Base-by-base conservation (phyloP, 2,113 vertebrate genomes). In the Gambusia holbrooki region DNA sequence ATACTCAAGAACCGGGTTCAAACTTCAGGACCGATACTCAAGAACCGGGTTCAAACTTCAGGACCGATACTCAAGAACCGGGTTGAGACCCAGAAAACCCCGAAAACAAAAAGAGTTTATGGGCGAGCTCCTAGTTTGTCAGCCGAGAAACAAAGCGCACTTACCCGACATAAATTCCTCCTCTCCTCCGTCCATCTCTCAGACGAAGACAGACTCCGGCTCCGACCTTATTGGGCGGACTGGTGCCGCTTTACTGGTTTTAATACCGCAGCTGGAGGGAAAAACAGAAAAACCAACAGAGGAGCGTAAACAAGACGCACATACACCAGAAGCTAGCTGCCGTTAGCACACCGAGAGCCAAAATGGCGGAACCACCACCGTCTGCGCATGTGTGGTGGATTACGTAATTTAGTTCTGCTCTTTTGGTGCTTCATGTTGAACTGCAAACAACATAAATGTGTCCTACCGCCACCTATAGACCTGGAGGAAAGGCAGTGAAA, bases 131-230 rank as follows among this genome's bases (percentile, higher is more conserved):
- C 63, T 51, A 58, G 27, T 5, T 12, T 3, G 68, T 54, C 4
- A 70, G 28, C 30, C 11, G n/a, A 42, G 48, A 84, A 83, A 89
- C 76, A 88, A 87, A 83, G 73, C 69, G 28, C 14, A 25, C 10
- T 77, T 89, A 94, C 94, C 93, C 40, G 94, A 70, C 87, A 88
- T 71, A 69, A 93, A 89, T 15, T 94, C 94, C 37, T 94, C 93
- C 37, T 92, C 94, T 51, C 92, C 94, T 66, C 87, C 92, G 82
- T 94, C 92, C 94, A 95, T 95, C 30, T 40, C 33, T 60, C 33
- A 22, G 37, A 70, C 58, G 40, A 80, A 62, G 19, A 37, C 3
- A 5, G 32, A 8, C 3, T 77, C 62, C 0, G 32, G 11, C 27
- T 76, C 32, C 9, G 9, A 25, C 0, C 66, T 0, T 12, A 13